These are phyloP conservation scores for Ochropacha duplaris DNA, from an alignment of 2,888 invertebrate genomes.

Conservation along the genomic window DNA sequence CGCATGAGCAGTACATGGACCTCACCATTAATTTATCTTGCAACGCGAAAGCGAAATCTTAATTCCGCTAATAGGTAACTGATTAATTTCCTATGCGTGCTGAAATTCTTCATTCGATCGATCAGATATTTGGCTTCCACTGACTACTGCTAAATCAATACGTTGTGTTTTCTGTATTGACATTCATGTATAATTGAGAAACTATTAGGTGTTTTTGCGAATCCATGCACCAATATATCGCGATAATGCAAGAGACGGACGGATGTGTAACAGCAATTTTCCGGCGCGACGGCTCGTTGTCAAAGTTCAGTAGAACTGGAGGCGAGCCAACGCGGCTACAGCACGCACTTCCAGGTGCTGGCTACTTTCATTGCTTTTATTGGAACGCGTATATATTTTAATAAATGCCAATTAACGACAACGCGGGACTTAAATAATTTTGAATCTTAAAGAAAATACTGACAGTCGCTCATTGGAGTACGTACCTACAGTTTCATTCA, in stretches of 20 bases:
- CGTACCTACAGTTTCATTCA: not conserved
- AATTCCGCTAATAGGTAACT: not conserved
- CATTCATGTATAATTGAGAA: not conserved
- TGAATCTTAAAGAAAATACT: not conserved
- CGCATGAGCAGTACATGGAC: conserved; percentile 56
- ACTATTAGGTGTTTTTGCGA: not conserved
- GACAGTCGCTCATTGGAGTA: not conserved
- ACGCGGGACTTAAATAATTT: conserved; percentile 15
- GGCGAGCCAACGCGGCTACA: conserved; percentile 66
- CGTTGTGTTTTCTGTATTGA: not conserved
- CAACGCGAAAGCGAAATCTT: conserved; percentile 14
- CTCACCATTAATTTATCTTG: conserved; percentile 38
- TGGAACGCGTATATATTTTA: conserved; percentile 35
- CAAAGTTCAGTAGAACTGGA: conserved; percentile 82
- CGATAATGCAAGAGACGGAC: conserved; percentile 39
- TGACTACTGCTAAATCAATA: not conserved
- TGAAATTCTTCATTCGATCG: not conserved
- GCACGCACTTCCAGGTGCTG: conserved; percentile 72
- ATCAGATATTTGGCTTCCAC: not conserved
- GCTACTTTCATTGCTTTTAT: conserved; percentile 47
- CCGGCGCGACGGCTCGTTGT: conserved; percentile 57
- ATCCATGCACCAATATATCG: conserved; percentile 17
- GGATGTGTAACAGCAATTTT: conserved; percentile 58
- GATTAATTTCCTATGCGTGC: not conserved
- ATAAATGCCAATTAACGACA: conserved; percentile 36